Conservation (phyloP, 2,113 vertebrate genomes). For the Glareola pratincola region DNA sequence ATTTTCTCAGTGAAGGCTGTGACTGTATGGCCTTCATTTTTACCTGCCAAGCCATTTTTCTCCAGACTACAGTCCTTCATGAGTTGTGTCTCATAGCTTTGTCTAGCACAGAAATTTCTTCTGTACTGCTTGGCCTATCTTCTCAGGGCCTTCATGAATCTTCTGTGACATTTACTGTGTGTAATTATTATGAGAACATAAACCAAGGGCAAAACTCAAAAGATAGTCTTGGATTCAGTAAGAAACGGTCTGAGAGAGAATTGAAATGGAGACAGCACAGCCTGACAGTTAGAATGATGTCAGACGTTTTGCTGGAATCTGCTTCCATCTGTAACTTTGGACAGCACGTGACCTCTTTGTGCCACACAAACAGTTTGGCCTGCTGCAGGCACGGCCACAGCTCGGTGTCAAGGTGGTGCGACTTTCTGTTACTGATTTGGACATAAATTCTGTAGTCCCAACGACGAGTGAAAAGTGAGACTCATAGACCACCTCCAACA, state of each 20-base stretch:
- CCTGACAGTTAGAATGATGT: neutral
- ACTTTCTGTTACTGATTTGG: neutral
- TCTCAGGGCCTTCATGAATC: neutral
- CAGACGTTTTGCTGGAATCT: neutral
- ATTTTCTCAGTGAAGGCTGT: neutral
- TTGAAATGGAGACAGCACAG: constrained; percentile 22
- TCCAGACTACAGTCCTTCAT: neutral
- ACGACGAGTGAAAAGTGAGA: neutral
- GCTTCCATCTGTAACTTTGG: neutral
- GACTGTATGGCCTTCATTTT: constrained; percentile 4
- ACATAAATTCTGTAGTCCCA: neutral
- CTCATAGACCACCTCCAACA: neutral
- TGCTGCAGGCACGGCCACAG: neutral
- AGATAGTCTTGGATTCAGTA: constrained; percentile 14
- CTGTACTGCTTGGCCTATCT: neutral
- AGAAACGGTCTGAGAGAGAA: constrained; percentile 8
- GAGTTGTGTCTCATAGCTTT: neutral
- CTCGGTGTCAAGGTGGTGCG: neutral
- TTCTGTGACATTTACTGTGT: constrained; percentile 20
- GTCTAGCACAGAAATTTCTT: neutral
- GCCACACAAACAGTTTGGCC: neutral
- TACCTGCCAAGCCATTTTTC: constrained; percentile 12
- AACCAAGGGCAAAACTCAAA: constrained; percentile 16
- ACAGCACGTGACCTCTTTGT: neutral
- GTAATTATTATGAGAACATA: neutral